Base-by-base conservation (phyloP, 2,113 vertebrate species). In the cat (Felis catus) region DNA sequence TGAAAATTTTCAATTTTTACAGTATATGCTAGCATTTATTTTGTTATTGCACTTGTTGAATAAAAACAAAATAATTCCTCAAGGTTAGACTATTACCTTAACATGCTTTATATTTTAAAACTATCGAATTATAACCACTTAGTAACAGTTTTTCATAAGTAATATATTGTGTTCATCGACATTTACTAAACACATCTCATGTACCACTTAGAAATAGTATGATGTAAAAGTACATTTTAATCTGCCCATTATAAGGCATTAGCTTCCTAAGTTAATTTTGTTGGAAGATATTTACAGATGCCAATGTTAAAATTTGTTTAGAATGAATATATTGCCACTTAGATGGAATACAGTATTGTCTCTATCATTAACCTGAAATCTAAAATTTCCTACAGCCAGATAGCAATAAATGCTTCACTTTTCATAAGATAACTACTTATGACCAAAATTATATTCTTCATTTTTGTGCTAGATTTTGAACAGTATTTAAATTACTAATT, bases 351-450 rank as follows among this genome's bases (percentile, higher is more conserved):
- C 3, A 91, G 5, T 88, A 65, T 8, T 87, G 21, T 66, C 39
- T 73, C 21, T 70, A 58, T 51, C 25, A 65, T 76, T 97, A 95
- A 80, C 1, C 15, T 80, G 31, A 89, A 92, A 90, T 65, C 53
- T 86, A 80, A 91, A 87, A 71, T 83, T 63, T 83, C 27, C 31
- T 14, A 39, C 3, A 86, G 21, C 36, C 61, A 90, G 12, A 21
- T 31, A 73, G 23, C 41, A 88, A 78, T 82, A 12, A 94, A 73
- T 65, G n/a, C 25, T 68, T 94, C n/a, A 70, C 0, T n/a, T 86
- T 74, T 93, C 41, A 51, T 58, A 89, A 79, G 53, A 80, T 85
- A 55, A 95, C 70, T 85, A 95, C 5, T 95, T 89, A 91, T 19
- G 8, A 90, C 55, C n/a, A 90, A 96, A 92, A 81, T 53, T 81